Conservation (phyloP, 2,113 vertebrate species). For the Nansenia antarctica region DNA sequence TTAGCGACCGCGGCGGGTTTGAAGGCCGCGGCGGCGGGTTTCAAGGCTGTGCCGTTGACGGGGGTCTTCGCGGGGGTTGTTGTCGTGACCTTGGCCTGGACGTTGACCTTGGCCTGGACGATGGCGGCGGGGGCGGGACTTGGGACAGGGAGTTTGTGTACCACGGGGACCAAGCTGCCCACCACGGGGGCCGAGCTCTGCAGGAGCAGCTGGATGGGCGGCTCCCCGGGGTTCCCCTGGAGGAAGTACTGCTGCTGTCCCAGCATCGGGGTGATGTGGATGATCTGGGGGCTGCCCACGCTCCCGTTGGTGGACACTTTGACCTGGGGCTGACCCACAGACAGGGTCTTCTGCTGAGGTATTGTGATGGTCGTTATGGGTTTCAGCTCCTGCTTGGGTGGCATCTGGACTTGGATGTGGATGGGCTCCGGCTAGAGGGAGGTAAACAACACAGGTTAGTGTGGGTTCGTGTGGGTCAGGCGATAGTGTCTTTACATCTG, state of each 20-base stretch:
- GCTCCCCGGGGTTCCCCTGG: slow-evolving; percentile 70
- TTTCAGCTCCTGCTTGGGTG: slow-evolving; percentile 72
- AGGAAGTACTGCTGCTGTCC: slow-evolving; percentile 80
- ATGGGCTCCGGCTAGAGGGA: slow-evolving; percentile 79
- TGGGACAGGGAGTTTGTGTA: slow-evolving; percentile 56
- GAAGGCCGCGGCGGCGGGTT: neutral
- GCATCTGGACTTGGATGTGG: slow-evolving; percentile 83
- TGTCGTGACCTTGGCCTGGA: slow-evolving; percentile 8
- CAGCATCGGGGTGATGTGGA: slow-evolving; percentile 78
- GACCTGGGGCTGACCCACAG: slow-evolving; percentile 60
- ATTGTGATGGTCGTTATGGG: slow-evolving; percentile 50
- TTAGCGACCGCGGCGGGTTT: neutral
- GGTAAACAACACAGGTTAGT: slow-evolving; percentile 11
- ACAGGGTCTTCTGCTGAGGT: slow-evolving; percentile 60
- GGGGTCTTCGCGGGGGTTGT: slow-evolving; percentile 28
- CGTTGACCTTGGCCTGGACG: slow-evolving; percentile 5
- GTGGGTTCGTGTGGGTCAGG: too few species aligned
- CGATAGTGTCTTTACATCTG: too few species aligned
- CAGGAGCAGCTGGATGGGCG: slow-evolving; percentile 78
- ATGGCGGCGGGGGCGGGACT: neutral
- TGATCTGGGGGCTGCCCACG: slow-evolving; percentile 79
- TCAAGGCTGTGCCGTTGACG: neutral
- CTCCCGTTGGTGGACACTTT: slow-evolving; percentile 68
- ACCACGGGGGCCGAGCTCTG: slow-evolving; percentile 73
- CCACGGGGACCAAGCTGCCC: slow-evolving; percentile 67